Evolutionary conservation across 2,113 vertebrate genomes (phyloP), one percentile per base, ranked within the genome.

Genomic region (Paramisgurnus dabryanus): DNA sequence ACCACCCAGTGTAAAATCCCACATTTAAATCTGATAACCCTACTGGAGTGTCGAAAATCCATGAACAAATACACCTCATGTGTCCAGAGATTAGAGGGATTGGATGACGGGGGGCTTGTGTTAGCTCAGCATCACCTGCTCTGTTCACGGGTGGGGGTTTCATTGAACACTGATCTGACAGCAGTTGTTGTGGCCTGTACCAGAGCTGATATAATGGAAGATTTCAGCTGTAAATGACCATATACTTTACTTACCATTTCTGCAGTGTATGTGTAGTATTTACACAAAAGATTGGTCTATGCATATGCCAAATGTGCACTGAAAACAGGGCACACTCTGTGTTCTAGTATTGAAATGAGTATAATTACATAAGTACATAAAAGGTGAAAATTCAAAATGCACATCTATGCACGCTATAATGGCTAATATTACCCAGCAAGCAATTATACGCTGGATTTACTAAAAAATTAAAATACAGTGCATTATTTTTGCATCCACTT

Each of bases 61-160:
- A 40, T 41, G 18, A 50, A 71, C 68, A 70, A 79, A 76, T 55
- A 76, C 58, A 83, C 66, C 74, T 79, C 72, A 71, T 76, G 67
- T 78, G 55, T n/a, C 22, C 18, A 45, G 61, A 79, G 65, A 70
- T 69, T 75, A 69, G 34, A 49, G 76, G 15, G 70, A 45, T 10
- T 47, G 40, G 12, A 53, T 43, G 50, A 53, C 45, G 7, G 76
- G 66, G 47, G 61, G 34, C 2, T 60, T 60, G 65, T 12, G 61
- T 58, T 50, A 80, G 58, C 27, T 47, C 61, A 18, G 68, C n/a
- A 41, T 18, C 49, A 53, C 11, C 41, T 66, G 67, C 74, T 67
- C 47, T 18, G 64, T 67, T 79, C 66, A 68, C 13, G 53, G 53
- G 11, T 34, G 64, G 66, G 64, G 53, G n/a, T n/a, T 18, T 40